Percentiles rank a stretch among this genome's conserved stretches.
Conservation (phyloP, 2,888 invertebrate species). For the Helobdella robusta region DNA sequence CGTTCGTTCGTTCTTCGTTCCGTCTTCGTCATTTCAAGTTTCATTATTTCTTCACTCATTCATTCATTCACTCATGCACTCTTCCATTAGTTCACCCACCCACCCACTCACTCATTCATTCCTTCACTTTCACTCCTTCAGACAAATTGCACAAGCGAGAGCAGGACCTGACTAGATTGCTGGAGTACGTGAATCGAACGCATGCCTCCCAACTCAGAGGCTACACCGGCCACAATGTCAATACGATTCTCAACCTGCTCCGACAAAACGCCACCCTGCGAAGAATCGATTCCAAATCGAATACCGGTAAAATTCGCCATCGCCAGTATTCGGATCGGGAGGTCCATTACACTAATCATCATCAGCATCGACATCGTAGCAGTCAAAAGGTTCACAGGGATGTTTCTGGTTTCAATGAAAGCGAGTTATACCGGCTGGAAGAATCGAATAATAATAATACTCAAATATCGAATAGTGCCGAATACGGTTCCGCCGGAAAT, state of each 20-base stretch:
- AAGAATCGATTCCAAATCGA: too few relatives aligned
- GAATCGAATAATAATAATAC: too few relatives aligned
- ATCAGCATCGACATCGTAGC: background rate
- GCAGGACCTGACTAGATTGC: slow-evolving; percentile 28
- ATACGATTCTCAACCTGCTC: slow-evolving; percentile 30
- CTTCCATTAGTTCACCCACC: too few relatives aligned
- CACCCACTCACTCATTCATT: too few relatives aligned
- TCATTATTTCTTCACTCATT: too few relatives aligned
- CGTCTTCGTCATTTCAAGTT: too few relatives aligned
- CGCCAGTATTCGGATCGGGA: background rate
- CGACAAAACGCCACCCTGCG: slow-evolving; percentile 17
- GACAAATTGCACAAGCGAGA: slow-evolving; percentile 32
- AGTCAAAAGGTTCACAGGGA: background rate
- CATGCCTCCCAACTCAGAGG: slow-evolving; percentile 27
- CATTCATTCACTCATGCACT: too few relatives aligned
- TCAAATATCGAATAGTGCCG: too few relatives aligned
- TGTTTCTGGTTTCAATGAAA: background rate
- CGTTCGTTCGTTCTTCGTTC: too few relatives aligned
- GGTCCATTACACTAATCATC: background rate
- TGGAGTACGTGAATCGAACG: slow-evolving; percentile 29
- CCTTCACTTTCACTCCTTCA: too few relatives aligned
- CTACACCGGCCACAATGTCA: slow-evolving; percentile 31
- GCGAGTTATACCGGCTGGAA: background rate
- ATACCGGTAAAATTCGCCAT: slow-evolving; percentile 15
- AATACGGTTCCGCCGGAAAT: too few relatives aligned